Evolutionary conservation across 2,113 vertebrate species (phyloP).

Genomic region (Thalassoma bifasciatum): DNA sequence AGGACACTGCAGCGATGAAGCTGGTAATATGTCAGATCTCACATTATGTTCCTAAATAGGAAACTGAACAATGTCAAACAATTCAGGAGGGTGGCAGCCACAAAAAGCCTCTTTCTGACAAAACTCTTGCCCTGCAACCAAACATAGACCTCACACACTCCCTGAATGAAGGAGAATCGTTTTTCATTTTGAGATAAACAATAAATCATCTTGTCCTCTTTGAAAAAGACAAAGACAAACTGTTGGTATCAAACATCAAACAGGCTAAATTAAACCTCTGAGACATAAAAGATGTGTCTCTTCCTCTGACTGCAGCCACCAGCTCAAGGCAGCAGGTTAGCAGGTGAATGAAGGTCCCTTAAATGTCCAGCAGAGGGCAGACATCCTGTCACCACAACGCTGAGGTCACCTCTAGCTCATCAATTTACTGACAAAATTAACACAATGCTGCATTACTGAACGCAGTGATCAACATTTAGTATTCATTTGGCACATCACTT

Average conservation of each 20-base stretch:
- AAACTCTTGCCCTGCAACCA: constrained; percentile 5
- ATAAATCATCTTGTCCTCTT: background rate
- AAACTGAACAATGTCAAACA: constrained; percentile 44
- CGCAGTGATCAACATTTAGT: constrained; percentile 39
- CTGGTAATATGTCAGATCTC: constrained; percentile 70
- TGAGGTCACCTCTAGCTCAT: constrained; percentile 41
- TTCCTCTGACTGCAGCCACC: constrained; percentile 1
- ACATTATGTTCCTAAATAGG: constrained; percentile 43
- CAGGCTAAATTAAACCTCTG: background rate
- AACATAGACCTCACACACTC: background rate
- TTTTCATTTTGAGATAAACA: background rate
- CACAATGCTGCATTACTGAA: constrained; percentile 18
- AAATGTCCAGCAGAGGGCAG: constrained; percentile 78
- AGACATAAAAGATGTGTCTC: background rate
- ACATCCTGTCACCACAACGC: constrained; percentile 52
- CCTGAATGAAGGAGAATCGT: background rate
- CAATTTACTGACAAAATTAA: constrained; percentile 17
- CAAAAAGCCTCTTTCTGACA: background rate
- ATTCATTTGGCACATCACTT: constrained; percentile 22
- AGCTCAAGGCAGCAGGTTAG: constrained; percentile 43
- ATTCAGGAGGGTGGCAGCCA: background rate
- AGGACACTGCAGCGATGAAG: constrained; percentile 73
- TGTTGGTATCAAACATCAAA: background rate
- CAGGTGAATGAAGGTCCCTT: constrained; percentile 62
- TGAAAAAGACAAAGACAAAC: background rate